Base-by-base conservation (phyloP, 1,140 invertebrate species). In the Sycophila sp. region DNA sequence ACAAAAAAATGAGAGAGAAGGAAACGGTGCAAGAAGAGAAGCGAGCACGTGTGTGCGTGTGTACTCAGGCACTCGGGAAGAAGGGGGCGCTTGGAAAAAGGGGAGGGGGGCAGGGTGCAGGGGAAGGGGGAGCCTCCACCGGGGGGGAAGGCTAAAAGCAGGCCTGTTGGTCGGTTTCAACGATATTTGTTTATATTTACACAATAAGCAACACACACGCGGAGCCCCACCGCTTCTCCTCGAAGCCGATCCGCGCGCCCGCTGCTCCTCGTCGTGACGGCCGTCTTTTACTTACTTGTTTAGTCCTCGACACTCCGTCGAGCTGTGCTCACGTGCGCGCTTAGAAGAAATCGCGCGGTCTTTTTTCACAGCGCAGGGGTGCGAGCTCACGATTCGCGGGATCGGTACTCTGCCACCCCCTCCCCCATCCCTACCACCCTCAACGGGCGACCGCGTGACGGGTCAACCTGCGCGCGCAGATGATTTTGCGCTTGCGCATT, bases 171-270 rank as follows among this genome's bases (percentile, higher is more conserved):
- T 85, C 83, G 83, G 85, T 85, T 83, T 84, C 83, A 81, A 82
- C 83, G 83, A 85, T 85, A 85, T 86, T 85, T 86, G 84, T 86
- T 86, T 86, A 86, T 86, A 86, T 86, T 85, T 86, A 86, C 84
- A 86, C 84, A 86, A 85, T 84, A 86, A 86, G 84, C 85, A 85
- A 85, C 81, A 53, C 36, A 83, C n/a, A n/a, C n/a, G n/a, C n/a
- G n/a, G n/a, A n/a, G 83, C 82, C 80, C 80, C 79, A 80, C 72
- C 79, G 77, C 10, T 26, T n/a, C 8, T 24, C n/a, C n/a, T n/a
- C n/a, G n/a, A n/a, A n/a, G n/a, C n/a, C n/a, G 36, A 19, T 32
- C 47, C 47, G 62, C 75, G 75, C 73, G 75, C 76, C 79, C 76
- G 81, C 78, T 80, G n/a, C n/a, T n/a, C n/a, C n/a, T n/a, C n/a